Base-by-base conservation (phyloP, 2,113 vertebrate genomes). In the Centropristis striata region DNA sequence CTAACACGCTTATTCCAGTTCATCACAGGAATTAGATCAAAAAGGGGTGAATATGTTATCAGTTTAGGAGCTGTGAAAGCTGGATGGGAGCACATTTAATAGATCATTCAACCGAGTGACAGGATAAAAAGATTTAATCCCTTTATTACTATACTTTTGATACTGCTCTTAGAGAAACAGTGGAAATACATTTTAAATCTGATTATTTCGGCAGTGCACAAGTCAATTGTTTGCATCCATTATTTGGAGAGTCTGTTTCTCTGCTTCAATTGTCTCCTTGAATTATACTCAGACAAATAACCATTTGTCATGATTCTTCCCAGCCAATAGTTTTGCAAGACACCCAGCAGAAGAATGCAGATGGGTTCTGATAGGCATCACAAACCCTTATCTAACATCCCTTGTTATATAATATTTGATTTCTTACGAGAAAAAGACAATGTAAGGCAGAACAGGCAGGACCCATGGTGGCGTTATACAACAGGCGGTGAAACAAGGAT, bases 371-470 rank as follows among this genome's bases (percentile, higher is more conserved):
- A 89, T 79, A 74, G 81, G 55, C 69, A 75, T 75, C 69, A 77
- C 51, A 81, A 77, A 67, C 18, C 47, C 79, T 86, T 81, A 83
- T 85, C 71, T 85, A 66, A 88, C 73, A 57, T 69, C 70, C 20
- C 49, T 21, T 25, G 16, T 87, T 88, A 73, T 64, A 36, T 68
- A 86, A 90, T 54, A 39, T 75, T 32, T 71, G 21, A 87, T 86
- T 73, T 71, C 37, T 71, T 75, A 42, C 72, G 61, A 68, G 39
- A n/a, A 64, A 23, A 77, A 39, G 21, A 76, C 57, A 76, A 71
- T 63, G 58, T 51, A 36, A 50, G 66, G 25, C 67, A 76, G 71
- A 72, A 57, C 57, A 59, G 44, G 16, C 63, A 58, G 32, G 25
- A 81, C 11, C 11, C 12, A 57, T 42, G 50, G 4, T 46, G 57